A percentile compares a stretch with the other conserved stretches of the same genome.
Evolutionary conservation across 2,888 invertebrate species (phyloP).

Genomic region (Acanthosepion esculentum): DNA sequence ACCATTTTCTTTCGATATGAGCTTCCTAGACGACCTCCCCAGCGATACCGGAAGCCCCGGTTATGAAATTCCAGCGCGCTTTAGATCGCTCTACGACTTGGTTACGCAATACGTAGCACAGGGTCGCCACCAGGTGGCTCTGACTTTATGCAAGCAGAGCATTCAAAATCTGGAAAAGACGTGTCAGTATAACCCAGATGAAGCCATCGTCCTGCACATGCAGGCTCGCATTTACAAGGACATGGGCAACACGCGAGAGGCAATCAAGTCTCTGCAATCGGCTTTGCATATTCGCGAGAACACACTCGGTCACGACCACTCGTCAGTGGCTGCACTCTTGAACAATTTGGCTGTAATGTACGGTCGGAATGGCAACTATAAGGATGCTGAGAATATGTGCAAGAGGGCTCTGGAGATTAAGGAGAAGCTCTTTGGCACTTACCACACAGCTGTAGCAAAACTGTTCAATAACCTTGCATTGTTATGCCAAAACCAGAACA

Average conservation of each 20-base stretch:
- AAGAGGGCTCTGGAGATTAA: constrained; percentile 39
- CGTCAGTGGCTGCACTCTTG: neutral
- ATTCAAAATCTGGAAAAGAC: constrained; percentile 44
- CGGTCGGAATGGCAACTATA: neutral
- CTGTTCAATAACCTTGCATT: constrained; percentile 41
- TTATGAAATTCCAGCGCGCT: constrained; percentile 42
- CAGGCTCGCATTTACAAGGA: constrained; percentile 45
- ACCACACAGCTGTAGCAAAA: neutral
- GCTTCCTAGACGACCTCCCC: constrained; percentile 35
- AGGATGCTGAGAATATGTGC: constrained; percentile 44
- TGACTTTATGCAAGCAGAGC: constrained; percentile 39
- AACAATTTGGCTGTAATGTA: constrained; percentile 38
- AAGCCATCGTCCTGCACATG: constrained; percentile 39
- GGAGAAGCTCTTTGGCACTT: constrained; percentile 24
- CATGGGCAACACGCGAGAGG: constrained; percentile 24
- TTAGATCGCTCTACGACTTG: constrained; percentile 38
- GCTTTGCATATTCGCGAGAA: constrained; percentile 33
- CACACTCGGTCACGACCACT: constrained; percentile 14
- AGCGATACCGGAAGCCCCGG: constrained; percentile 24
- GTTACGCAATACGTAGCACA: constrained; percentile 38
- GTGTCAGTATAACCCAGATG: constrained; percentile 6
- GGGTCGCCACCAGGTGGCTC: constrained; percentile 41
- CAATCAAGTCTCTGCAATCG: neutral
- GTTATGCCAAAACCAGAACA: constrained; percentile 39
- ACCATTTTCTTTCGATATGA: constrained; percentile 43